Conservation (phyloP, 2,113 vertebrate species). For the Thryonomys swinderianus region DNA sequence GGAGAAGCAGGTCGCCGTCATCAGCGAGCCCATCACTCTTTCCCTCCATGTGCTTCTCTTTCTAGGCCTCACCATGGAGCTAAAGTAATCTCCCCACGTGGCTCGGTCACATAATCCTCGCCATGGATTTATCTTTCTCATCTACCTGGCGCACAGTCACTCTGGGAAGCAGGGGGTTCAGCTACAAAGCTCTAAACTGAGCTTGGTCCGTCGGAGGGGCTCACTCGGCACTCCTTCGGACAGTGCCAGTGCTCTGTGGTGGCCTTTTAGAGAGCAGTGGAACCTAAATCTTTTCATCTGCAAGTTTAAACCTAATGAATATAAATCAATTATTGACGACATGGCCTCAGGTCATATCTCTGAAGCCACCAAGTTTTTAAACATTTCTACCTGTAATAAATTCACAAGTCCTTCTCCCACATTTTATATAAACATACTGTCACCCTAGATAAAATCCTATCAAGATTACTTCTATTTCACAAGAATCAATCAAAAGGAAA, state of each 20-base stretch:
- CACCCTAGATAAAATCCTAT: conserved; percentile 30
- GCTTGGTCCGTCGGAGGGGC: background rate
- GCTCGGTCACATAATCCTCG: background rate
- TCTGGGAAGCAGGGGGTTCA: background rate
- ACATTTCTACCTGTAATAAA: conserved; percentile 12
- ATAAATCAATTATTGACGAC: background rate
- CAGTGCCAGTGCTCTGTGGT: background rate
- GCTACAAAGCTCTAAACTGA: background rate
- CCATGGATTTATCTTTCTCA: background rate
- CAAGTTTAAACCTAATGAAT: conserved; percentile 35
- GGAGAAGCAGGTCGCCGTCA: background rate
- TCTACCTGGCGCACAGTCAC: background rate
- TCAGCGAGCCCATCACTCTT: background rate
- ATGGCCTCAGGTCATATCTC: background rate
- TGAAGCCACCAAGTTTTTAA: background rate
- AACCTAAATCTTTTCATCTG: conserved; percentile 11
- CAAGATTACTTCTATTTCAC: background rate
- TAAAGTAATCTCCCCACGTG: background rate
- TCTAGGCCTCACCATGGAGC: conserved; percentile 13
- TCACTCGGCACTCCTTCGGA: background rate
- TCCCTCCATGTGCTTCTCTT: conserved; percentile 7
- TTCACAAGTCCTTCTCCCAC: background rate
- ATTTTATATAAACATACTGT: conserved; percentile 51
- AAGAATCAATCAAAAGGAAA: conserved; percentile 16
- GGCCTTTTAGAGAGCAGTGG: background rate